Conservation (phyloP, 1,140 invertebrate species). For the Scylla paramamosain region DNA sequence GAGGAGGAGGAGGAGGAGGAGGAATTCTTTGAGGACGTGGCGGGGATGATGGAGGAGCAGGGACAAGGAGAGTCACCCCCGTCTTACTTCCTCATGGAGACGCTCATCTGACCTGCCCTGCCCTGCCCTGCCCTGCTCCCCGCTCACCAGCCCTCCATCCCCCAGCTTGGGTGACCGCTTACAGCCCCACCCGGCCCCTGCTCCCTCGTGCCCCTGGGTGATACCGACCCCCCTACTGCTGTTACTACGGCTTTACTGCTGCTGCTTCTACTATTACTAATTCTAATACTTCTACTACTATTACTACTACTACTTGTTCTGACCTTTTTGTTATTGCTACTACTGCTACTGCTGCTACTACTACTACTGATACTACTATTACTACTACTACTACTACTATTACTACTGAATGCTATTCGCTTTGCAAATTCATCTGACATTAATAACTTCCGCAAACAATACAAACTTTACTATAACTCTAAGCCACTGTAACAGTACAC, state of each 20-base stretch:
- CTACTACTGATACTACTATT: not conserved
- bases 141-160: too few species aligned
- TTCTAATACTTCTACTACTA: too few species aligned
- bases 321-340: too few species aligned
- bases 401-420: too few species aligned
- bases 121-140: not conserved
- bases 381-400: too few species aligned
- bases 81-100: conserved; percentile 5
- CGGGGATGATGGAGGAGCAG: not conserved
- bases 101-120: not conserved
- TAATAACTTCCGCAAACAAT: too few species aligned
- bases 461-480: too few species aligned
- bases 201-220: not conserved
- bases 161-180: not conserved
- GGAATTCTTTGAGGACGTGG: not conserved
- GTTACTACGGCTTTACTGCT: too few species aligned
- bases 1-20: not conserved
- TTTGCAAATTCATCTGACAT: not conserved
- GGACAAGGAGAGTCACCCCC: not conserved
- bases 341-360: not conserved
- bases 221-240: not conserved
- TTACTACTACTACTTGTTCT: too few species aligned
- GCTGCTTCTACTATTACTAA: too few species aligned
- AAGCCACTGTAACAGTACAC: too few species aligned
- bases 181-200: not conserved